phyloP scores from a whole-genome alignment of 2,797 vertebrate species.

The Dermochelys coriacea region DNA sequence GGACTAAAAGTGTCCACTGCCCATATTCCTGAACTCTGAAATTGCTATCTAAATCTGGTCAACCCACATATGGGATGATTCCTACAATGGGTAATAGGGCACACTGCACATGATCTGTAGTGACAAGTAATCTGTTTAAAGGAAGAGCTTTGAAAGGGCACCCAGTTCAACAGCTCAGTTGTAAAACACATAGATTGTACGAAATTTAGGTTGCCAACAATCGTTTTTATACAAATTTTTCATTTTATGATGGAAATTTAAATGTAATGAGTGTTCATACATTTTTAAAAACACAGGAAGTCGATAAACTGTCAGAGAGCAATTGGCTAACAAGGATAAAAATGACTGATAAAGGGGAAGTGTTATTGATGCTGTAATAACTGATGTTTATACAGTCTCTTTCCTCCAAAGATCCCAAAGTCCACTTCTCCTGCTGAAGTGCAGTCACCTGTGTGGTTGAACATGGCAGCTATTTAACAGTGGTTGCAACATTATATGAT shows the following conservation, averaged over 20 bases:
- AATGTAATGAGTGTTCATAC: not conserved
- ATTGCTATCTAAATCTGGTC: not conserved
- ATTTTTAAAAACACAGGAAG: not conserved
- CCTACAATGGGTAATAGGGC: not conserved
- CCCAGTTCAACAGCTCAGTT: not conserved
- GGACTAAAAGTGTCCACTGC: not conserved
- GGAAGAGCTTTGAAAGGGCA: not conserved
- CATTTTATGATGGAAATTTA: not conserved
- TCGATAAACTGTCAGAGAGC: not conserved
- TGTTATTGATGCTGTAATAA: not conserved
- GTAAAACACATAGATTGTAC: not conserved
- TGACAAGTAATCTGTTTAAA: not conserved
- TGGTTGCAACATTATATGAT: not conserved
- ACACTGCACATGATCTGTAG: not conserved
- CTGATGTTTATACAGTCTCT: not conserved
- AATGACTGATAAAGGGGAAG: not conserved
- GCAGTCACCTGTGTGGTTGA: not conserved
- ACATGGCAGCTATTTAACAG: not conserved
- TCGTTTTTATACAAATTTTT: not conserved
- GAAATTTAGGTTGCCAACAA: not conserved
- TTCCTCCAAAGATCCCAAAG: not conserved
- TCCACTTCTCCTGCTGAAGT: not conserved
- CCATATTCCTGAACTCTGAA: not conserved
- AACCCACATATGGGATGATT: not conserved
- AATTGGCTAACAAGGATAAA: not conserved